Conservation (phyloP, 2,888 invertebrate genomes). For the Cheiracanthium punctorium region DNA sequence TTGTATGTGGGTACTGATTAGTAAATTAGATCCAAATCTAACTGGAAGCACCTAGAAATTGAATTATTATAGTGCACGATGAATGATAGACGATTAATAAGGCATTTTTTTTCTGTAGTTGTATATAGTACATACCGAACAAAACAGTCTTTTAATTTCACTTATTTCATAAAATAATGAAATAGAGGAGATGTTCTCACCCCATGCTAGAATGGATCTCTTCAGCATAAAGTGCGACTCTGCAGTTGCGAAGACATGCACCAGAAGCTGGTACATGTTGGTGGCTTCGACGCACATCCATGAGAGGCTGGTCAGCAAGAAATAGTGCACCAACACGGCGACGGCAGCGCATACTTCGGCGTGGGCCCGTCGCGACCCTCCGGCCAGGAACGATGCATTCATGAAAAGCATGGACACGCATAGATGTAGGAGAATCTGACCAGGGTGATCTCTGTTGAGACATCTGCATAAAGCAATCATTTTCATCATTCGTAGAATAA, state of each 20-base stretch:
- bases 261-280: slow-evolving; percentile 78
- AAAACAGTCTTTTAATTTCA: too few relatives aligned
- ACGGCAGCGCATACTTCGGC: slow-evolving; percentile 75
- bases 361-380: slow-evolving; percentile 74
- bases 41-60: too few relatives aligned
- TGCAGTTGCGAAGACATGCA: slow-evolving; percentile 78
- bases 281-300: slow-evolving; percentile 79
- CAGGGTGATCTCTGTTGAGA: slow-evolving; percentile 77
- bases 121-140: too few relatives aligned
- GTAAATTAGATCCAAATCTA: too few relatives aligned
- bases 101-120: too few relatives aligned
- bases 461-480: slow-evolving; percentile 75
- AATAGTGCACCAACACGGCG: slow-evolving; percentile 77
- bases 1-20: too few relatives aligned
- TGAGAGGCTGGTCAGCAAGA: slow-evolving; percentile 77
- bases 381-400: slow-evolving; percentile 77
- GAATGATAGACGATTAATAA: too few relatives aligned
- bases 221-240: slow-evolving; percentile 78
- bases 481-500: too few relatives aligned
- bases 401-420: slow-evolving; percentile 77
- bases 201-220: slow-evolving; percentile 78
- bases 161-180: too few relatives aligned
- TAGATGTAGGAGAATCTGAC: slow-evolving; percentile 78
- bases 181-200: too few relatives aligned
- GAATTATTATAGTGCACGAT: too few relatives aligned